Conservation (phyloP, 1,140 invertebrate genomes). For the Brachionus calyciflorus region DNA sequence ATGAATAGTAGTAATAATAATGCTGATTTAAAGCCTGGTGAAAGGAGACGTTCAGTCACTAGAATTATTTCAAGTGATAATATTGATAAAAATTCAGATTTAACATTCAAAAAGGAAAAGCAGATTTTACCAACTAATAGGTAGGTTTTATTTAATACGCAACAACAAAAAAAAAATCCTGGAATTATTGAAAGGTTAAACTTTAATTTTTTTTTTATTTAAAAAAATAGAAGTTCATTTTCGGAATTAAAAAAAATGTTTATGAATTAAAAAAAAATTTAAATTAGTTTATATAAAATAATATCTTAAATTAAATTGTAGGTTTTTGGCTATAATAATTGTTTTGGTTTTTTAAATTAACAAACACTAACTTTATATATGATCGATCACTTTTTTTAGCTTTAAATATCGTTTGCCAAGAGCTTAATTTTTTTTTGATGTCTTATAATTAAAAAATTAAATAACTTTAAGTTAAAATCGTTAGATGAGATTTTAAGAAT, state of each 20-base stretch:
- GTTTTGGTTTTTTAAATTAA: background rate
- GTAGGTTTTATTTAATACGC: background rate
- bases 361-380: too few species aligned
- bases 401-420: too few species aligned
- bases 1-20: background rate
- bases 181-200: too few species aligned
- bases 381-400: too few species aligned
- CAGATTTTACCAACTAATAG: background rate
- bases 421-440: too few species aligned
- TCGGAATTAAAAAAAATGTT: conserved; percentile 22
- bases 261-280: conserved; percentile 22
- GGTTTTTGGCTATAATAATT: background rate
- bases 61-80: background rate
- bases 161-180: too few species aligned
- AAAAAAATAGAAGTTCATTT: background rate
- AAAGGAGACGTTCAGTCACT: conserved; percentile 1
- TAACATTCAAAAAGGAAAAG: conserved; percentile 7
- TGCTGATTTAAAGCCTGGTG: too few species aligned
- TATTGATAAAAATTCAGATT: background rate
- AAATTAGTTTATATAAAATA: background rate
- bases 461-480: too few species aligned
- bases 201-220: background rate
- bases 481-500: too few species aligned
- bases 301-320: background rate
- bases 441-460: too few species aligned